Percentiles rank a stretch among this genome's conserved stretches.
These are phyloP conservation scores for Agelastica alni DNA, from an alignment of 2,888 invertebrate genomes.

Conservation along the genomic window DNA sequence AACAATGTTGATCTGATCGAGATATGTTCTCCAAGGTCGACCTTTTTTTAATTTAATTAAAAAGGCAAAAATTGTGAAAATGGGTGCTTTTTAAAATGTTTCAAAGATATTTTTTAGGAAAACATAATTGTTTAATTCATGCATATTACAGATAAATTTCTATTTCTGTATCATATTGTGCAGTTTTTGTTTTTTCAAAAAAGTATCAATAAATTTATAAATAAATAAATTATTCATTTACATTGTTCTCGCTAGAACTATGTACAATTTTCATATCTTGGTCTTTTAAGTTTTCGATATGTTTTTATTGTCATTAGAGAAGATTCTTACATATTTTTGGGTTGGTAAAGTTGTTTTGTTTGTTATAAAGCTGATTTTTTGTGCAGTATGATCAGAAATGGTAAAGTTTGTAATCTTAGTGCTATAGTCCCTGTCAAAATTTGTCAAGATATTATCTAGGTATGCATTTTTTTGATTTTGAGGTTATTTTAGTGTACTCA, in stretches of 20 bases:
- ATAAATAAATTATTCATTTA: no score
- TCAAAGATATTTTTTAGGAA: no score
- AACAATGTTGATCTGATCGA: no score
- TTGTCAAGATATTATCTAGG: slow-evolving; percentile 7
- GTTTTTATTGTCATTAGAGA: slow-evolving; percentile 1
- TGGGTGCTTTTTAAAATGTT: slow-evolving; percentile 9
- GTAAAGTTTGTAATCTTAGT: not conserved
- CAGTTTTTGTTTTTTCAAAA: no score
- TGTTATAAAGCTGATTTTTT: slow-evolving; percentile 4
- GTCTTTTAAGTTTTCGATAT: slow-evolving; percentile 1
- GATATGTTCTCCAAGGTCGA: no score
- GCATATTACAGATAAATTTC: no score
- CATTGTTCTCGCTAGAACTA: no score
- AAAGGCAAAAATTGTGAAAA: no score
- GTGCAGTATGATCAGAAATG: slow-evolving; percentile 8
- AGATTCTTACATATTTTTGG: slow-evolving; percentile 7
- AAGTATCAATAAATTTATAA: no score
- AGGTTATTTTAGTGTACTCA: slow-evolving; percentile 5
- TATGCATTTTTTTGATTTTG: slow-evolving; percentile 7
- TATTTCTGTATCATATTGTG: no score
- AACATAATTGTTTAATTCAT: no score
- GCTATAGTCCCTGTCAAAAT: not conserved
- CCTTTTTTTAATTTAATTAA: no score
- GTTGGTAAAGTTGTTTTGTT: not conserved
- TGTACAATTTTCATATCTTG: slow-evolving; percentile 8